phyloP scores from a whole-genome alignment of 37 sponge, comb jelly and placozoan genomes.

The Axinella damicornis region DNA sequence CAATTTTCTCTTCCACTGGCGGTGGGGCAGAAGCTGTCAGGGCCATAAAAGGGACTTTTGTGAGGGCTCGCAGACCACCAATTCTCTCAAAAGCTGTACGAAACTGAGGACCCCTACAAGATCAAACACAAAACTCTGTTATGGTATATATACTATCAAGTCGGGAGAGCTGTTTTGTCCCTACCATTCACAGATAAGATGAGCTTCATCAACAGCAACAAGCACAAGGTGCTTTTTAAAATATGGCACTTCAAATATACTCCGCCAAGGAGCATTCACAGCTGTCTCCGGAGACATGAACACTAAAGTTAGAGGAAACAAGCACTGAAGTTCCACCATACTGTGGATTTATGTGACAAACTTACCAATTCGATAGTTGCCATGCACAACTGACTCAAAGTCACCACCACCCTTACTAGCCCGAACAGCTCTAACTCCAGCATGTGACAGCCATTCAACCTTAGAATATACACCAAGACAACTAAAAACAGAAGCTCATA shows the following conservation, averaged over 20 bases:
- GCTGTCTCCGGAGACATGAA: conserved; percentile 6
- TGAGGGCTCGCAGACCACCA: conserved; percentile 1
- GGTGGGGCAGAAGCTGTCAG: background rate
- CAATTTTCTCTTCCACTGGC: background rate
- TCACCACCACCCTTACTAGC: too few species aligned
- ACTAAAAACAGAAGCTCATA: too few species aligned
- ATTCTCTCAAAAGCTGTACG: background rate
- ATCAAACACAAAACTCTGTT: too few species aligned
- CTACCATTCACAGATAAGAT: background rate
- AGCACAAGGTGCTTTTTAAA: background rate
- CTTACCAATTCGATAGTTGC: background rate
- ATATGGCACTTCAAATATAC: background rate
- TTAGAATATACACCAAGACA: too few species aligned
- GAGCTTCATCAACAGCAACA: conserved; percentile 5
- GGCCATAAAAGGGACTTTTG: background rate
- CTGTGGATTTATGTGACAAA: background rate
- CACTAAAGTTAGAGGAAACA: background rate
- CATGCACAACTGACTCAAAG: too few species aligned
- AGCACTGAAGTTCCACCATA: background rate
- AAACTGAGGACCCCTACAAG: background rate
- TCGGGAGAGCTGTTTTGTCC: background rate
- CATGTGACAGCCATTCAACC: too few species aligned
- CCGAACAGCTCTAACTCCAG: too few species aligned
- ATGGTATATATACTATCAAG: background rate
- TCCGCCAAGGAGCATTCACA: background rate